phyloP scores from a whole-genome alignment of 2,888 invertebrate genomes.

The Leptinotarsa tumamoca region DNA sequence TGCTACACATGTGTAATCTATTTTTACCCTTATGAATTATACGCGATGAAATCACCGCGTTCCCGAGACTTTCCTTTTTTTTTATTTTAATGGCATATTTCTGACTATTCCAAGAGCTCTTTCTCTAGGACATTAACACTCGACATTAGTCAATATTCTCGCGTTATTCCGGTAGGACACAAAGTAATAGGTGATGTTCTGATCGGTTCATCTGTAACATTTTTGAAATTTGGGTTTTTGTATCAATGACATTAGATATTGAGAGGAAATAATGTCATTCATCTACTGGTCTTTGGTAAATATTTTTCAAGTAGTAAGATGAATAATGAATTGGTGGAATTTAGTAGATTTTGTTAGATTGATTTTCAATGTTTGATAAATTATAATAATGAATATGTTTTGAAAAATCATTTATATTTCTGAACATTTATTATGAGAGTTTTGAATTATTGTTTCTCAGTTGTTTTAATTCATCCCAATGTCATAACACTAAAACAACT shows the following conservation, averaged over 20 bases:
- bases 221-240: neutral
- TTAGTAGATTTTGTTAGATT: too few relatives aligned
- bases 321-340: too few relatives aligned
- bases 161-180: slow-evolving; percentile 10
- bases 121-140: slow-evolving; percentile 50
- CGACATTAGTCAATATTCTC: slow-evolving; percentile 46
- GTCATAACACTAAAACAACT: too few relatives aligned
- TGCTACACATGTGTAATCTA: slow-evolving; percentile 36
- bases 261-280: slow-evolving; percentile 58
- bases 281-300: slow-evolving; percentile 64
- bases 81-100: slow-evolving; percentile 49
- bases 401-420: too few relatives aligned
- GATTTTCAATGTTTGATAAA: too few relatives aligned
- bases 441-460: too few relatives aligned
- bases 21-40: slow-evolving; percentile 46
- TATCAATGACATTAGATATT: neutral
- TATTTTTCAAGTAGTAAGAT: slow-evolving; percentile 66
- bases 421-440: too few relatives aligned
- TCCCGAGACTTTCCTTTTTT: slow-evolving; percentile 33
- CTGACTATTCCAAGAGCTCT: slow-evolving; percentile 39
- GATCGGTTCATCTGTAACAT: neutral
- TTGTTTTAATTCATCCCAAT: too few relatives aligned
- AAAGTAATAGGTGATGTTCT: neutral
- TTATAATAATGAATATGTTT: too few relatives aligned
- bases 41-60: slow-evolving; percentile 24